phyloP scores from a whole-genome alignment of 37 sponge, comb jelly and placozoan genomes.

The Lycopodina hypogea region DNA sequence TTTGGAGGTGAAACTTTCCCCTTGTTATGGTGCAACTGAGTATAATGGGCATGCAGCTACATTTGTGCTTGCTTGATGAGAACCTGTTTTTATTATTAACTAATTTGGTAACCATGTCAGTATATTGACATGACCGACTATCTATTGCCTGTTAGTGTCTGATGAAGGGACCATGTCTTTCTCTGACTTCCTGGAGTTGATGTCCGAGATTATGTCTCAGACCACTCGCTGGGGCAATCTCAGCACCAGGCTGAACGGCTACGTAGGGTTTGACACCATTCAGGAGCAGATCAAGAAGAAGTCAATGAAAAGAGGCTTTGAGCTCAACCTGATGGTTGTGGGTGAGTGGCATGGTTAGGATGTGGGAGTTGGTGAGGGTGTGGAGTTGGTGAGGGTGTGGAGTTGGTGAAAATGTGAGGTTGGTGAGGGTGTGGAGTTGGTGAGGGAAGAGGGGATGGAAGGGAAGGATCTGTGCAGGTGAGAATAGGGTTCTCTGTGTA shows the following conservation, averaged over 20 bases:
- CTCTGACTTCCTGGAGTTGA: slow-evolving; percentile 87
- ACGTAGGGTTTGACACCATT: slow-evolving; percentile 94
- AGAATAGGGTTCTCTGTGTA: too few relatives aligned
- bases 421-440: too few relatives aligned
- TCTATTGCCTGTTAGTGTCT: neutral
- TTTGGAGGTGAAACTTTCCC: too few relatives aligned
- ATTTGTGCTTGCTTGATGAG: neutral
- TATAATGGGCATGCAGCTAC: too few relatives aligned
- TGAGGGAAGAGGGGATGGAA: too few relatives aligned
- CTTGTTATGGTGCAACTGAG: too few relatives aligned
- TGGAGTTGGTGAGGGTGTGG: too few relatives aligned
- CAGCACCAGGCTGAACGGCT: slow-evolving; percentile 83
- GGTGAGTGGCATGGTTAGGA: slow-evolving; percentile 62
- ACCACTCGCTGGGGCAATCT: slow-evolving; percentile 95
- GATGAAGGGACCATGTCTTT: slow-evolving; percentile 64
- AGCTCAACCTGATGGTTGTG: slow-evolving; percentile 96
- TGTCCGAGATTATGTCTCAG: slow-evolving; percentile 76
- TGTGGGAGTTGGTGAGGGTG: too few relatives aligned
- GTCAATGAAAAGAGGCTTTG: slow-evolving; percentile 87
- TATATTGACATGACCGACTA: neutral
- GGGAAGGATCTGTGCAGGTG: too few relatives aligned
- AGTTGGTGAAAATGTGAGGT: too few relatives aligned
- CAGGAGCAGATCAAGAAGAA: slow-evolving; percentile 93
- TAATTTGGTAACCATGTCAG: too few relatives aligned
- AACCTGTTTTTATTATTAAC: too few relatives aligned